Percentiles rank a stretch among this genome's conserved stretches.
These are phyloP conservation scores for Cyclargus thomasi DNA, from an alignment of 1,140 invertebrate genomes.

Conservation along the genomic window DNA sequence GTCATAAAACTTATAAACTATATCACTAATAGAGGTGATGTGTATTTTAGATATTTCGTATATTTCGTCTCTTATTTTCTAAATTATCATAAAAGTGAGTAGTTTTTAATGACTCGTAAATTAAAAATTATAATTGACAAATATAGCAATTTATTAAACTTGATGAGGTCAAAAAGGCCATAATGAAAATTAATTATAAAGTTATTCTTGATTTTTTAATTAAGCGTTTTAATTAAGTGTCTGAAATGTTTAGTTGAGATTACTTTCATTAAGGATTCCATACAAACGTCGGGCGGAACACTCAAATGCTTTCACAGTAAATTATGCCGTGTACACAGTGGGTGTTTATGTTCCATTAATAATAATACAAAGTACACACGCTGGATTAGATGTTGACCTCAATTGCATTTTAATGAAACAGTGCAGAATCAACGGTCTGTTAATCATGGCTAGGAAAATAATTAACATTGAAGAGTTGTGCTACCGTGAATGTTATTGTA, in stretches of 20 bases:
- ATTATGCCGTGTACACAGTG: constrained; percentile 6
- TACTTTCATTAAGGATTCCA: constrained; percentile 12
- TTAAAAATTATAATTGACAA: neutral
- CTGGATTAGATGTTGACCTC: constrained; percentile 39
- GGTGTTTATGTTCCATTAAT: constrained; percentile 12
- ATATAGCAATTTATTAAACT: neutral
- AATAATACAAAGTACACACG: constrained; percentile 10
- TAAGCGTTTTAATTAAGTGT: neutral
- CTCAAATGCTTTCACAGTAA: constrained; percentile 4
- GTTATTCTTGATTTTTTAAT: neutral
- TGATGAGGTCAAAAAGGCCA: neutral
- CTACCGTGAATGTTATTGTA: neutral
- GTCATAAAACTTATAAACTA: no score
- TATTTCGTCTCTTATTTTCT: no score
- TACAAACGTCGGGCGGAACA: constrained; percentile 6
- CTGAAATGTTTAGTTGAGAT: neutral
- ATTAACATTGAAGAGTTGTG: constrained; percentile 23
- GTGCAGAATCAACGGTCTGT: constrained; percentile 25
- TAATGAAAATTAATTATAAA: neutral
- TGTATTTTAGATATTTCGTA: no score
- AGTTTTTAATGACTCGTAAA: neutral
- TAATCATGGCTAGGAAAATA: constrained; percentile 27
- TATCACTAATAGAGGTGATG: no score
- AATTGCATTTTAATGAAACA: constrained; percentile 54
- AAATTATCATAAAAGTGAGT: no score